These are phyloP conservation scores for Stigmatopora argus DNA, from an alignment of 2,113 vertebrate genomes.

Conservation along the genomic window DNA sequence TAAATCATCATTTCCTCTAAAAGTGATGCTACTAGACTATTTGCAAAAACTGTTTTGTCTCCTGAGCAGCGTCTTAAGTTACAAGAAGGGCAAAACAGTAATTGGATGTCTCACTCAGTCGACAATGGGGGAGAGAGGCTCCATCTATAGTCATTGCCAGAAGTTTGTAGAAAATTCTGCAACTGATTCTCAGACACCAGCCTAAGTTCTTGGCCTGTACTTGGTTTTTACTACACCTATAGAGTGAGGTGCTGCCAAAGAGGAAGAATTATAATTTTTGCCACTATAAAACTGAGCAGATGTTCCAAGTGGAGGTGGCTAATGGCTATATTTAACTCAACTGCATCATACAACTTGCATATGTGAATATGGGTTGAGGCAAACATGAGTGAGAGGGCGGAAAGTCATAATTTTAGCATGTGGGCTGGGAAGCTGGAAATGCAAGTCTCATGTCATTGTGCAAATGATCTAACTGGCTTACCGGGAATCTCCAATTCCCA, in stretches of 20 bases:
- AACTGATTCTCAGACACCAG: neutral
- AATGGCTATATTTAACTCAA: slow-evolving; percentile 59
- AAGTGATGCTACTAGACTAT: slow-evolving; percentile 31
- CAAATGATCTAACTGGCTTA: slow-evolving; percentile 42
- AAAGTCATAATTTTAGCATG: slow-evolving; percentile 18
- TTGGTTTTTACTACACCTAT: slow-evolving; percentile 23
- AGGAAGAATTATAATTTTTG: slow-evolving; percentile 61
- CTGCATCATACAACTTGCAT: slow-evolving; percentile 40
- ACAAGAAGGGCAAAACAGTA: slow-evolving; percentile 37
- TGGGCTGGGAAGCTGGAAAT: slow-evolving; percentile 22
- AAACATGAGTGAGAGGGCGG: neutral
- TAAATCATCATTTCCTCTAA: slow-evolving; percentile 11
- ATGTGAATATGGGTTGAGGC: slow-evolving; percentile 20
- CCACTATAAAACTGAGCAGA: slow-evolving; percentile 60
- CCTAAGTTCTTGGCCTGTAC: slow-evolving; percentile 14
- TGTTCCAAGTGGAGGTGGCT: slow-evolving; percentile 60
- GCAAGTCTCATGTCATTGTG: slow-evolving; percentile 25
- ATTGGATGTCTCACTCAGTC: slow-evolving; percentile 42
- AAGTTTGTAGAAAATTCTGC: neutral
- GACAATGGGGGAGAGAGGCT: neutral
- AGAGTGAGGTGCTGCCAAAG: slow-evolving; percentile 42
- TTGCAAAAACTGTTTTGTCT: slow-evolving; percentile 25
- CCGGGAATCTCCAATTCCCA: slow-evolving; percentile 43
- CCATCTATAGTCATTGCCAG: neutral
- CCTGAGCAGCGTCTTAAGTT: slow-evolving; percentile 25